Evolutionary conservation across 1,140 invertebrate species (phyloP).

Genomic region (Thaumetopoea pityocampa): DNA sequence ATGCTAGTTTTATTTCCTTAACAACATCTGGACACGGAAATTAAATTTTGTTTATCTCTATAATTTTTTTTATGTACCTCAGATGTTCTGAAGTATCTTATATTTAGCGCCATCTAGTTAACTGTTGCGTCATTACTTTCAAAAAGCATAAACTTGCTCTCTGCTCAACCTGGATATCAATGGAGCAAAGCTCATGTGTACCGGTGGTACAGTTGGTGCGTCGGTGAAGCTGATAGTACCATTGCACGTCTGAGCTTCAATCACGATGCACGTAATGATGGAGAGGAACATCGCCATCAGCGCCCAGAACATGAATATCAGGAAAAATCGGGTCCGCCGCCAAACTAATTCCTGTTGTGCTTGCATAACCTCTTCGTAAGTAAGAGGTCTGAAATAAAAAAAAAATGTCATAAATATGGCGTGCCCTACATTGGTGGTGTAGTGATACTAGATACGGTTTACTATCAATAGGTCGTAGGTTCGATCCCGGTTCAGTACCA

Average conservation of each 20-base stretch:
- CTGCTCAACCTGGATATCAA: constrained; percentile 24
- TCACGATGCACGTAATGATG: constrained; percentile 34
- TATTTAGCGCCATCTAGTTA: too few relatives aligned
- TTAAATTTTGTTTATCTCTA: too few relatives aligned
- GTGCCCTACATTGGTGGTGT: too few relatives aligned
- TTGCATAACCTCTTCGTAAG: constrained; percentile 34
- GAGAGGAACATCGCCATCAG: constrained; percentile 47
- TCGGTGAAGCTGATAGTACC: constrained; percentile 11
- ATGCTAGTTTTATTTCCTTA: too few relatives aligned
- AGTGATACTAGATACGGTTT: too few relatives aligned
- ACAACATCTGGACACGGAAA: too few relatives aligned
- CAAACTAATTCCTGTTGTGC: constrained; percentile 28
- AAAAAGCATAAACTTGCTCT: constrained; percentile 15
- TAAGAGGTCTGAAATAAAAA: constrained; percentile 39
- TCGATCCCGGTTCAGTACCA: too few relatives aligned
- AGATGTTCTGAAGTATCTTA: too few relatives aligned
- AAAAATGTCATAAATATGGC: not conserved
- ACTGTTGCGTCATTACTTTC: too few relatives aligned
- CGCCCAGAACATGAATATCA: constrained; percentile 49
- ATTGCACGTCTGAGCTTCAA: constrained; percentile 23
- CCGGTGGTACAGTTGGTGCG: constrained; percentile 33
- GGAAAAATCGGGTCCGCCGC: constrained; percentile 32
- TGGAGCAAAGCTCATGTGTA: constrained; percentile 41
- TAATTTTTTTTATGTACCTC: too few relatives aligned
- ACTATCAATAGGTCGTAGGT: not conserved